These are phyloP conservation scores for Drosophila obscura DNA, from an alignment of 1,140 invertebrate species.

Conservation along the genomic window DNA sequence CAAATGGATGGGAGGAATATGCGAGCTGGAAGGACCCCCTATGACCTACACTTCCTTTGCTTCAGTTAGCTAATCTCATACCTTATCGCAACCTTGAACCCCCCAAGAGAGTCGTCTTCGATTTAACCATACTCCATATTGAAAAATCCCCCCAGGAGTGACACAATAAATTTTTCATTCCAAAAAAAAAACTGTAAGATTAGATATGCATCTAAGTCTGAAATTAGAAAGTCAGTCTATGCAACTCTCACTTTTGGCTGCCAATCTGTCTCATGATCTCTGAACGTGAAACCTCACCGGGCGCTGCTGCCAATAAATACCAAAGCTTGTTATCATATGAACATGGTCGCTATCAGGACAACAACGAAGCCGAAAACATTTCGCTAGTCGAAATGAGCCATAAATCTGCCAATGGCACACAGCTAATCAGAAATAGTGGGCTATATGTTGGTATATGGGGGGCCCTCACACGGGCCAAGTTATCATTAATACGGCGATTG, in stretches of 20 bases:
- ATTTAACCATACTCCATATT: background rate
- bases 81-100: slow-evolving; percentile 45
- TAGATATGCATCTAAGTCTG: slow-evolving; percentile 23
- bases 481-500: too few relatives aligned
- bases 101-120: slow-evolving; percentile 1
- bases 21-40: too few relatives aligned
- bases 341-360: slow-evolving; percentile 9
- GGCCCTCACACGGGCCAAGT: slow-evolving; percentile 53
- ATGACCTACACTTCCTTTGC: slow-evolving; percentile 26
- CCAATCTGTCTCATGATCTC: slow-evolving; percentile 65
- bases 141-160: slow-evolving; percentile 5
- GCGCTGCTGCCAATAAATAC: slow-evolving; percentile 46
- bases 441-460: slow-evolving; percentile 7
- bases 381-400: slow-evolving; percentile 1
- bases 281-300: slow-evolving; percentile 16
- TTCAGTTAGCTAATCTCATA: slow-evolving; percentile 11
- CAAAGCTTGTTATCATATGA: slow-evolving; percentile 15
- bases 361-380: background rate
- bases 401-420: slow-evolving; percentile 30
- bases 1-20: too few relatives aligned
- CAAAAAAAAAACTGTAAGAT: slow-evolving; percentile 15
- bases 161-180: slow-evolving; percentile 45
- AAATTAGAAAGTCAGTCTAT: slow-evolving; percentile 32
- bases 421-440: slow-evolving; percentile 27
- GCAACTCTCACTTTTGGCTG: slow-evolving; percentile 37